Conservation (phyloP, 2,888 invertebrate species). For the Pomacea canaliculata region DNA sequence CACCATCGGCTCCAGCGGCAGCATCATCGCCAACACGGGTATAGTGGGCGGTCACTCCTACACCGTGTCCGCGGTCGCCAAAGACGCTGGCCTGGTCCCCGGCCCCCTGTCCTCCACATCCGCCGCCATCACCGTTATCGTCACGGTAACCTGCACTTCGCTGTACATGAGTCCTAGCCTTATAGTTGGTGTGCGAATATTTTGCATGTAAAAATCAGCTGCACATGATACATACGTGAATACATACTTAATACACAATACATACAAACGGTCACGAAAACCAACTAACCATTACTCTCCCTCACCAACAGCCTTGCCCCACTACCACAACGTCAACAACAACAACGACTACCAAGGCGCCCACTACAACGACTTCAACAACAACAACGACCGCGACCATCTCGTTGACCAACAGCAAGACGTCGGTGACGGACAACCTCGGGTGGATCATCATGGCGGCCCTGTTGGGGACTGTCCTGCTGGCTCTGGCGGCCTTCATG, state of each 20-base stretch:
- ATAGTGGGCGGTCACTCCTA: slow-evolving; percentile 2
- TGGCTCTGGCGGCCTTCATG: slow-evolving; percentile 11
- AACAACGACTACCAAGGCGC: neutral
- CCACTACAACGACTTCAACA: neutral
- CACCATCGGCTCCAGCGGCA: slow-evolving; percentile 4
- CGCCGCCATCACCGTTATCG: slow-evolving; percentile 9
- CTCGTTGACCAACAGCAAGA: neutral
- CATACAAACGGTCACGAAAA: no score
- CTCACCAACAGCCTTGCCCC: neutral
- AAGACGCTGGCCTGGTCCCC: slow-evolving; percentile 6
- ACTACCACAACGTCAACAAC: neutral
- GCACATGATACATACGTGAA: no score
- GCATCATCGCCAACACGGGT: neutral
- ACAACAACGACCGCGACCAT: neutral
- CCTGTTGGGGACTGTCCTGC: slow-evolving; percentile 11
- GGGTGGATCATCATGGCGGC: slow-evolving; percentile 23
- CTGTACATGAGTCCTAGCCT: no score
- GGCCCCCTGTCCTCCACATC: neutral
- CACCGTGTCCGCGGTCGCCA: neutral
- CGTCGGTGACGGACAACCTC: slow-evolving; percentile 11
- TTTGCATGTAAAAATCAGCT: no score
- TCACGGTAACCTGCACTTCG: neutral
- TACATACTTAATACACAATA: no score
- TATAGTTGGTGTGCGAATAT: no score
- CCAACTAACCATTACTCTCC: neutral